These are phyloP conservation scores for Callosobruchus maculatus DNA, from an alignment of 2,888 invertebrate species.

Conservation along the genomic window DNA sequence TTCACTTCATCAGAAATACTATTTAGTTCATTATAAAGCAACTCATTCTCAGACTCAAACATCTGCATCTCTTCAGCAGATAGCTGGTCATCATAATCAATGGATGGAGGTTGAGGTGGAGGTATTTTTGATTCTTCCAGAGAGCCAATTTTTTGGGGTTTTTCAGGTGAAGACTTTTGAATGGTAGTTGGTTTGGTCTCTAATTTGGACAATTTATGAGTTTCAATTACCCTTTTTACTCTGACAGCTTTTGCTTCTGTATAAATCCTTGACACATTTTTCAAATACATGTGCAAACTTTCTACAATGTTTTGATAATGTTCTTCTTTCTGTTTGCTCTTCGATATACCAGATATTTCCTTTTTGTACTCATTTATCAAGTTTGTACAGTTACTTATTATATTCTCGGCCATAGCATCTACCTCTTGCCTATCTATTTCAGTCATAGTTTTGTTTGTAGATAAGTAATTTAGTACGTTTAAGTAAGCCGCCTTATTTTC, in stretches of 20 bases:
- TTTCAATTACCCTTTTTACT: slow-evolving; percentile 80
- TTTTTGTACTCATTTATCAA: slow-evolving; percentile 72
- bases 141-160: background rate
- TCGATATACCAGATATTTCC: slow-evolving; percentile 57
- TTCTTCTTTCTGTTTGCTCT: slow-evolving; percentile 65
- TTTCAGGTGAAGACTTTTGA: slow-evolving; percentile 12
- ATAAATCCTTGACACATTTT: slow-evolving; percentile 82
- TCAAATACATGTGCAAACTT: slow-evolving; percentile 75
- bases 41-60: slow-evolving; percentile 88
- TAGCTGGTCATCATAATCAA: slow-evolving; percentile 60
- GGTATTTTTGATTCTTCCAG: background rate
- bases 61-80: slow-evolving; percentile 88
- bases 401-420: slow-evolving; percentile 79
- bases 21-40: slow-evolving; percentile 82
- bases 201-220: slow-evolving; percentile 73
- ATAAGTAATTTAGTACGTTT: slow-evolving; percentile 70
- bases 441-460: slow-evolving; percentile 69
- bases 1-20: slow-evolving; percentile 87
- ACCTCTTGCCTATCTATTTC: slow-evolving; percentile 84
- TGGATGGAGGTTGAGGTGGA: slow-evolving; percentile 13
- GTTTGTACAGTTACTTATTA: slow-evolving; percentile 76
- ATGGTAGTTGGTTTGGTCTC: slow-evolving; percentile 45
- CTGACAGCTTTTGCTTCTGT: slow-evolving; percentile 84
- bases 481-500: slow-evolving; percentile 85
- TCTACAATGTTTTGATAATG: slow-evolving; percentile 75